Base-by-base conservation (phyloP, 2,888 invertebrate genomes). In the Nymphalis polychloros region DNA sequence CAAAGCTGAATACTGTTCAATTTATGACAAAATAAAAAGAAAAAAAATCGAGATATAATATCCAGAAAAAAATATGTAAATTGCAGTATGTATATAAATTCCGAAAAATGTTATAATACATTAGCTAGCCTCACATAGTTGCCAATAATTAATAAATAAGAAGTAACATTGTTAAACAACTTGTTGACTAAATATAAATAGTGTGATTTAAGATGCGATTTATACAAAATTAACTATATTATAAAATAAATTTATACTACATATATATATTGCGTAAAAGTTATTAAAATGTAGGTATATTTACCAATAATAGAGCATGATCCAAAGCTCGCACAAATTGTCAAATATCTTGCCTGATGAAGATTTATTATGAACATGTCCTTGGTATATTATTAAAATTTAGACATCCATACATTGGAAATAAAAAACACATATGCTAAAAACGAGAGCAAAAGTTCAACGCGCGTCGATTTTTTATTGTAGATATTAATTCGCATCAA, bases 341-440 rank as follows among this genome's bases (percentile, higher is more conserved):
- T 86, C 86, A 89, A 91, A 86, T 84, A 82, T 85, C 83, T 82
- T 84, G 82, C 86, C 83, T 81, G 83, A 79, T 84, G 84, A 85
- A 84, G 84, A 85, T 87, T 91, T 91, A 85, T 78, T 87, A 89
- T 89, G 90, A 83, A 90, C 92, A 92, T 92, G 91, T 92, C 92
- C 92, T 91, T 90, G 88, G 86, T 79, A 84, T 85, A 84, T 78
- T 84, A 78, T 84, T 81, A 79, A 83, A 86, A 84, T 80, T 77
- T 78, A 82, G 79, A 82, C 82, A 85, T 85, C 80, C 84, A 83
- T 83, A 82, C 84, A 88, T 86, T 81, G 81, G 81, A 83, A 84
- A 83, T 78, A 79, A 79, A 71, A 73, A 64, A 52, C 68, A 69
- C 66, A 20, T 62, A 69, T 60, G 59, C n/a, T 62, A 50, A 68